Base-by-base conservation (phyloP, 2,888 invertebrate genomes). In the Shargacucullia verbasci region DNA sequence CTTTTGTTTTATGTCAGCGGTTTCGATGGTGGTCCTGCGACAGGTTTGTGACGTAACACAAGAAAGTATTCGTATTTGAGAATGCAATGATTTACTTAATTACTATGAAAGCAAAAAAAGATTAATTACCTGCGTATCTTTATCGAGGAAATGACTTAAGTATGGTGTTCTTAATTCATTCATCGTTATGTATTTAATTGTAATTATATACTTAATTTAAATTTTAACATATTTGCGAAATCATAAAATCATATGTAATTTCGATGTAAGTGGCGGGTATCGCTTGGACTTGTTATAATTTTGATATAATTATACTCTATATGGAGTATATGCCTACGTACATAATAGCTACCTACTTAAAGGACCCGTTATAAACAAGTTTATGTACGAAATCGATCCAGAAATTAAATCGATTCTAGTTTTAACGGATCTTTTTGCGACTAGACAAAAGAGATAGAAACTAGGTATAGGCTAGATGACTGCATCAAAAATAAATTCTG, bases 61-160 rank as follows among this genome's bases (percentile, higher is more conserved):
- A 58, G 81, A 82, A 82, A 82, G 82, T 72, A 72, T 65, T 71
- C 56, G 54, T 64, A 65, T 76, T 76, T 71, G 66, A 70, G 80
- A 81, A 75, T 80, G 77, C 73, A 78, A 79, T 73, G 79, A 74
- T 80, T 76, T 73, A 73, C 77, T 77, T 78, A 80, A 79, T 79
- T 74, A 67, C 64, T 69, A 55, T 55, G 55, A 65, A 69, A 59
- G 39, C 38, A 72, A 65, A 58, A 70, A 57, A 65, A 13, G 43
- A 33, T 58, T 52, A 66, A 60, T 58, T 45, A 63, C 53, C 29
- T 9, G 29, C 9, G 52, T 56, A 29, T 34, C 59, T 59, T 67
- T 56, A 59, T 73, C 56, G 50, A 58, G 45, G 29, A 73, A 73
- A 73, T 71, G 31, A 73, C 58, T 70, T 73, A 73, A 73, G 59